Evolutionary conservation across 2,888 invertebrate genomes (phyloP), one percentile per base, ranked within the genome.

Genomic region (Rapana venosa): DNA sequence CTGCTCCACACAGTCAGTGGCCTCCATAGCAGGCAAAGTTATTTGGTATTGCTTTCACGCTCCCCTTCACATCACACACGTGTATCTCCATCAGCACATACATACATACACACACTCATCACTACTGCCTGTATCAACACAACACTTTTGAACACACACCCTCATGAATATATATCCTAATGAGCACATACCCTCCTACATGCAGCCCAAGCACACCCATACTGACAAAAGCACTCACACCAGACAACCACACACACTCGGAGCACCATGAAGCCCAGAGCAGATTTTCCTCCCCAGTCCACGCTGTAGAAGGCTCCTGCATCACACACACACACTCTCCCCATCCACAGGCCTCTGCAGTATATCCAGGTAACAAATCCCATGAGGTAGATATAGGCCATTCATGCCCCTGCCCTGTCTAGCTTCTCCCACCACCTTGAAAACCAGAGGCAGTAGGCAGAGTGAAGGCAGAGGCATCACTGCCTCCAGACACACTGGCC

Each of bases 341-440:
- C 47, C 4, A 47, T 47, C 47, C 47, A 47, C 47, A 47, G 47
- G 47, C 47, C 47, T 47, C 8, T 2, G 2, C 47, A 47, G 47
- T 47, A 47, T 47, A 47, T 47, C 47, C 47, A 47, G 47, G 47
- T 26, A 79, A 32, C 77, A 74, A 74, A 74, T 35, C 32, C 32
- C 30, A 32, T 79, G 77, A 79, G 77, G 77, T 79, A 79, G 77
- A 79, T 79, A 79, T 35, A 74, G 13, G 74, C n/a, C n/a, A 13
- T 26, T 74, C n/a, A 26, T 74, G 74, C 74, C 74, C 74, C 22
- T n/a, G 26, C 74, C 74, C n/a, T 47, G 47, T 47, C 8, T 47
- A 8, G 47, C 47, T 47, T 47, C 47, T 47, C 8, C n/a, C n/a
- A n/a, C n/a, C n/a, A n/a, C n/a, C n/a, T 47, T 2, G 47, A 47